Base-by-base conservation (phyloP, 1,140 invertebrate species). In the Euschistus heros region DNA sequence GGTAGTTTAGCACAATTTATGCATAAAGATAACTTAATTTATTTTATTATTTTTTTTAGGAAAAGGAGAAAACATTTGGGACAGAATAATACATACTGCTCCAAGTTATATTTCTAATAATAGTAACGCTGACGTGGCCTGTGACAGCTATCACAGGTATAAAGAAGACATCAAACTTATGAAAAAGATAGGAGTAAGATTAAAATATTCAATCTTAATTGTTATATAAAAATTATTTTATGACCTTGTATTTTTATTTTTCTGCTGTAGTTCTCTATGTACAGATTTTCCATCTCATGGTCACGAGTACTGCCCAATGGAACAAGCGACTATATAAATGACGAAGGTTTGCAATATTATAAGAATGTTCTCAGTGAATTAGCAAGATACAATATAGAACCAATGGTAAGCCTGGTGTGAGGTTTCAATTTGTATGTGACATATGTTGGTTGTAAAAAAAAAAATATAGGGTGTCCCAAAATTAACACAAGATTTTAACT, bases 231-330 rank as follows among this genome's bases (percentile, higher is more conserved):
- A n/a, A n/a, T n/a, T n/a, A n/a, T n/a, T n/a, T n/a, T n/a, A n/a
- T n/a, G n/a, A n/a, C n/a, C n/a, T n/a, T n/a, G n/a, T n/a, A n/a
- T n/a, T n/a, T n/a, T n/a, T n/a, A n/a, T n/a, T n/a, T n/a, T n/a
- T n/a, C n/a, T n/a, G n/a, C n/a, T n/a, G n/a, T n/a, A 70, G 69
- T 37, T 82, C 0, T 74, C 80, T 64, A 75, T 81, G 55, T 88
- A 88, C 71, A 78, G 86, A 17, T 86, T 87, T 72, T 87, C 86
- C 0, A 77, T 88, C 67, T 82, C 84, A 0, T 87, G 86, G 86
- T 74, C 85, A 0, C 72, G 86, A 27, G 76, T 88, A 10, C 73
- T 87, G 55, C 84, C 86, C 2, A 79, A 76, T 17, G 86, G 85
- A 30, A 79, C 79, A 44, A 76, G 78, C 17, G 80, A 81, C 67